Evolutionary conservation across 1,140 invertebrate genomes (phyloP).

Genomic region (Phymastichus coffea): DNA sequence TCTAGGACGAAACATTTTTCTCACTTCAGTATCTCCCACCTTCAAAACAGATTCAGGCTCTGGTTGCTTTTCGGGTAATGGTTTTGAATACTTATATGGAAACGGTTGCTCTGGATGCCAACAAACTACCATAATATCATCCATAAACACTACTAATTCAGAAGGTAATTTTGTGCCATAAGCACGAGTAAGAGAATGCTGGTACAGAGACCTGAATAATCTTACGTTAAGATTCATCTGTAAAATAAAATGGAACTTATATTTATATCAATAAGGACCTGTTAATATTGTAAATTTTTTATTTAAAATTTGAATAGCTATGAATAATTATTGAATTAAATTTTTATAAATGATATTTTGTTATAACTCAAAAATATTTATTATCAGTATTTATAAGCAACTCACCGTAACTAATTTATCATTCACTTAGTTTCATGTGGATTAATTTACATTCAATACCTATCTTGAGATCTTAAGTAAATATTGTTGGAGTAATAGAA

Average conservation of each 20-base stretch:
- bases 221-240: slow-evolving; percentile 15
- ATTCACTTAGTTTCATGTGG: no score
- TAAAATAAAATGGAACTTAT: not conserved
- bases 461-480: no score
- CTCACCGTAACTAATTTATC: no score
- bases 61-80: slow-evolving; percentile 60
- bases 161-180: slow-evolving; percentile 39
- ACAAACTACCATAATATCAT: slow-evolving; percentile 76
- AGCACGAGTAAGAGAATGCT: not conserved
- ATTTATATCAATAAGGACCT: not conserved
- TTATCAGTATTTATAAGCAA: no score
- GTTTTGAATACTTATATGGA: slow-evolving; percentile 81
- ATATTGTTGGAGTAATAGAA: no score
- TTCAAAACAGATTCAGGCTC: slow-evolving; percentile 61
- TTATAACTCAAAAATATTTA: no score
- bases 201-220: not conserved
- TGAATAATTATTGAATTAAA: no score
- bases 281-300: not conserved
- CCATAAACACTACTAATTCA: slow-evolving; percentile 65
- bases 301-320: not conserved
- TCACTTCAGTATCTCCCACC: slow-evolving; percentile 63
- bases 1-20: slow-evolving; percentile 66
- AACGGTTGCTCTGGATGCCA: slow-evolving; percentile 82
- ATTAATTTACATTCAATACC: no score
- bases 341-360: no score